Percentiles rank a stretch among this genome's conserved stretches.
These are phyloP conservation scores for Muscina levida DNA, from an alignment of 2,888 invertebrate genomes.

Conservation along the genomic window DNA sequence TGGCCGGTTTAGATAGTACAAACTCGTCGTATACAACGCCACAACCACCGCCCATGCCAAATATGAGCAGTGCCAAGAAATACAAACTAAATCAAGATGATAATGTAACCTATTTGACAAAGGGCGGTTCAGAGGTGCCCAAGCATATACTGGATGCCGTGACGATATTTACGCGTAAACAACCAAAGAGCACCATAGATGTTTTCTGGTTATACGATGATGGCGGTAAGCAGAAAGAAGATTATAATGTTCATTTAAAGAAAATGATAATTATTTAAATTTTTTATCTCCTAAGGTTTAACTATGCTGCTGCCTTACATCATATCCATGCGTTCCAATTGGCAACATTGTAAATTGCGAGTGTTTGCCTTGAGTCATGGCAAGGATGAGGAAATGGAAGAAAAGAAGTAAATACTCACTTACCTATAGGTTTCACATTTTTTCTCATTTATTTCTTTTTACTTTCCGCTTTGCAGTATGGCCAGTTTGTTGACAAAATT, in stretches of 20 bases:
- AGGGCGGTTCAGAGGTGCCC: conserved; percentile 83
- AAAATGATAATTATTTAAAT: neutral
- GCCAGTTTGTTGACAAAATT: conserved; percentile 95
- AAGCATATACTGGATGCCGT: conserved; percentile 85
- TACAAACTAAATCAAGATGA: conserved; percentile 73
- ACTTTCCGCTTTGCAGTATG: conserved; percentile 85
- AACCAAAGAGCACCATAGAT: conserved; percentile 91
- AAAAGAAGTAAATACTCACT: conserved; percentile 87
- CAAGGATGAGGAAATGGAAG: conserved; percentile 88
- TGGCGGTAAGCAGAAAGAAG: conserved; percentile 86
- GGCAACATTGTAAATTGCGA: conserved; percentile 88
- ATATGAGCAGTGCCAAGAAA: conserved; percentile 71
- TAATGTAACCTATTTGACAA: conserved; percentile 82
- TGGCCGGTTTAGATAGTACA: conserved; percentile 80
- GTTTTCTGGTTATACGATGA: conserved; percentile 99
- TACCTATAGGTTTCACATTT: neutral
- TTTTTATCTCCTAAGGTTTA: conserved; percentile 78
- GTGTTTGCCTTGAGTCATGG: conserved; percentile 92
- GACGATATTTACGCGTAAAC: conserved; percentile 88
- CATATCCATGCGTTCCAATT: conserved; percentile 88
- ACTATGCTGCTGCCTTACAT: conserved; percentile 93
- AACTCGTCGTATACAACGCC: conserved; percentile 74
- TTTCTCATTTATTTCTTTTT: conserved; percentile 49
- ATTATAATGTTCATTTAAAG: neutral
- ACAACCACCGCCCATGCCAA: conserved; percentile 75